Evolutionary conservation across 2,113 vertebrate genomes (phyloP), one percentile per base, ranked within the genome.

Genomic region (Rhynchomys soricoides): DNA sequence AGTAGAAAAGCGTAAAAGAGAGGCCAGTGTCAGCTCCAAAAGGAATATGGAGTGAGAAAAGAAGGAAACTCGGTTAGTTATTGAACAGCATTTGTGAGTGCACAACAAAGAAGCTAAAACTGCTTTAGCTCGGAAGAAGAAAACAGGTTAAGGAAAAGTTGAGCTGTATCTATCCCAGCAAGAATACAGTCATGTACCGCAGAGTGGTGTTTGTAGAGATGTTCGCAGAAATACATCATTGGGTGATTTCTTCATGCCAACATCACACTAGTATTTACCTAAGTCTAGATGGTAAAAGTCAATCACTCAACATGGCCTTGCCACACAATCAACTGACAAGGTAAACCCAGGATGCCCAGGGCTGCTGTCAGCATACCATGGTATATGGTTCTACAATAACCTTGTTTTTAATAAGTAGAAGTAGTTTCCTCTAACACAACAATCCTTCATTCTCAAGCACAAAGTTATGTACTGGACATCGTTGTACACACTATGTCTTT

Each of bases 121-220:
- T 82, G 24, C 78, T 82, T 89, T 91, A 86, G 94, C 87, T 87
- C 70, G 87, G 86, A 91, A 90, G 13, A 1, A 19, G 2, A 91
- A 64, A 91, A 48, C 55, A 85, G 0, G 29, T 40, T 22, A 66
- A 50, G 24, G 16, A 94, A 82, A 40, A 91, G 34, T 87, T 91
- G 95, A 92, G 6, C 43, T 91, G 89, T 78, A 50, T 82, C 71
- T 86, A 48, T 29, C 37, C 34, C n/a, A 4, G 24, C 26, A 96
- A 92, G 94, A 96, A 48, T 81, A 70, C 16, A 66, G 59, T 22
- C 57, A 59, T 22, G 40, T 7, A 40, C n/a, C 45, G 24, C 71
- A 78, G 68, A 70, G 22, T 59, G 59, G 45, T 48, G 29, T 34
- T 68, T 68, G 66, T 68, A 43, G 31, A 52, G 31, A 40, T 17